A percentile compares a stretch with the other conserved stretches of the same genome.
Evolutionary conservation across 2,888 invertebrate species (phyloP).

Genomic region (Nephrotoma flavescens): DNA sequence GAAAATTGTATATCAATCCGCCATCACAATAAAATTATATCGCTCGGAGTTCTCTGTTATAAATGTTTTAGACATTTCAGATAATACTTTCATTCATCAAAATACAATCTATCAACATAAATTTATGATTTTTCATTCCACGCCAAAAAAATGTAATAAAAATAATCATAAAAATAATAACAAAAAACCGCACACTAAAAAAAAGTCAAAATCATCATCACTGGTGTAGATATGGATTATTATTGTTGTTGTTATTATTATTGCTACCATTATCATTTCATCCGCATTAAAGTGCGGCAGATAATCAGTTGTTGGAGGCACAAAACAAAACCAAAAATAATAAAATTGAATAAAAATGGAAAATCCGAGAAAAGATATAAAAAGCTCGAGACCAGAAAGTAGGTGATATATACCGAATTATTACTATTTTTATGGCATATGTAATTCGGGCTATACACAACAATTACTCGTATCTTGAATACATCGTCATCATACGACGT

Average conservation of each 20-base stretch:
- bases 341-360: not conserved
- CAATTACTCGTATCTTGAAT: not conserved
- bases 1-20: not conserved
- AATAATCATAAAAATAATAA: not conserved
- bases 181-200: not conserved
- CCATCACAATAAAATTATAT: not conserved
- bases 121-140: not conserved
- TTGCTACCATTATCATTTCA: not conserved
- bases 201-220: not conserved
- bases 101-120: not conserved
- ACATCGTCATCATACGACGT: not conserved
- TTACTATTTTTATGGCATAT: not conserved
- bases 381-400: not conserved
- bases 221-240: not conserved
- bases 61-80: not conserved
- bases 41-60: not conserved
- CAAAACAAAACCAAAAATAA: not conserved
- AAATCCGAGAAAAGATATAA: not conserved
- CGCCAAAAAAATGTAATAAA: not conserved
- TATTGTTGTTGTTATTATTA: not conserved
- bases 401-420: not conserved
- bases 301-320: not conserved
- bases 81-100: not conserved
- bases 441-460: not conserved
- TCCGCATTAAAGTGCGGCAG: not conserved